These are phyloP conservation scores for Prolemur simus DNA, from an alignment of 2,113 vertebrate genomes.

Conservation along the genomic window DNA sequence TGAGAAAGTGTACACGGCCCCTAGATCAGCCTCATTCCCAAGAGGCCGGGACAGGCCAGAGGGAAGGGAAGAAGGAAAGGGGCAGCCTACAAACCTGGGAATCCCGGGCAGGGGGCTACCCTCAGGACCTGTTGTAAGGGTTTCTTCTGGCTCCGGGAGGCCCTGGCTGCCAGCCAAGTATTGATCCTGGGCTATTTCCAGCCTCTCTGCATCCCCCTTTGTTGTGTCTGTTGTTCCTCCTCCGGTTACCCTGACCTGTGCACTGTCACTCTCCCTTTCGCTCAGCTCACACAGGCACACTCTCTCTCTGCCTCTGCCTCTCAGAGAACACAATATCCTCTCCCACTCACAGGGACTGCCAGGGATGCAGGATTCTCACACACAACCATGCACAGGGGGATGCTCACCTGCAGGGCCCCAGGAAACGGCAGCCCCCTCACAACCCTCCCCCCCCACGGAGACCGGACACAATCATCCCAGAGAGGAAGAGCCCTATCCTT, in stretches of 20 bases:
- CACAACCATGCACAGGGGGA: neutral
- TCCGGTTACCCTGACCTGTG: slow-evolving; percentile 58
- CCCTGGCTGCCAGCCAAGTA: slow-evolving; percentile 62
- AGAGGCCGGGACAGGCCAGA: neutral
- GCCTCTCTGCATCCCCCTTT: slow-evolving; percentile 65
- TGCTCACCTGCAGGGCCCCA: neutral
- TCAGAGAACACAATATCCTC: neutral
- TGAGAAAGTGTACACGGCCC: neutral
- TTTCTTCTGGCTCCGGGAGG: slow-evolving; percentile 51
- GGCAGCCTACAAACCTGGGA: slow-evolving; percentile 48
- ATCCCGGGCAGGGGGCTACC: slow-evolving; percentile 24
- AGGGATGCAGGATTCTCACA: slow-evolving; percentile 28
- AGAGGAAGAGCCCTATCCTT: neutral
- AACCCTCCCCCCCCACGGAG: neutral
- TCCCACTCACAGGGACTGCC: slow-evolving; percentile 23
- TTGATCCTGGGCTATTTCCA: slow-evolving; percentile 75
- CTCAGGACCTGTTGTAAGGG: slow-evolving; percentile 63
- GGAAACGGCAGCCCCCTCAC: neutral
- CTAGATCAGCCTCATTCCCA: slow-evolving; percentile 32
- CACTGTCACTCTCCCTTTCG: slow-evolving; percentile 36
- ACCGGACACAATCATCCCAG: neutral
- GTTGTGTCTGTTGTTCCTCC: slow-evolving; percentile 73
- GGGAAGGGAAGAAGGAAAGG: neutral
- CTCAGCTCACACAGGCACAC: neutral
- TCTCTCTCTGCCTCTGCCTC: neutral